Percentiles rank a stretch among this genome's conserved stretches.
These are phyloP conservation scores for Alviniconcha marisindica DNA, from an alignment of 1,140 invertebrate species.

Conservation along the genomic window DNA sequence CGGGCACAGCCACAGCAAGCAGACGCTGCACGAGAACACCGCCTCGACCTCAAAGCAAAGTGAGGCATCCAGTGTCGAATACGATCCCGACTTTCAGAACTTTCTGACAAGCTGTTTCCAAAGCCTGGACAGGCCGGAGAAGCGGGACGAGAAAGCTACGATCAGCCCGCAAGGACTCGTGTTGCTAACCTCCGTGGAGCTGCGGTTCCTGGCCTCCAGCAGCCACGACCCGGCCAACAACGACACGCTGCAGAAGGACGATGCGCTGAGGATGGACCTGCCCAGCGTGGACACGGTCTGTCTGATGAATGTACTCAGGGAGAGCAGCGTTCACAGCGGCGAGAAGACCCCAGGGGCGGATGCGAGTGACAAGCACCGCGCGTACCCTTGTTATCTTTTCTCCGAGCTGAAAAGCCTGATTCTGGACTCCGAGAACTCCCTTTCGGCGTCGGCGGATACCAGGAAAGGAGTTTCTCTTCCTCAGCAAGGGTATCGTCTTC, in stretches of 20 bases:
- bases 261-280: not conserved
- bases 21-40: not conserved
- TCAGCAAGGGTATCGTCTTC: not conserved
- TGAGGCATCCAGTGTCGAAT: not conserved
- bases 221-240: not conserved
- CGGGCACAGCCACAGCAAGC: not conserved
- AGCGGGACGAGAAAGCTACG: not conserved
- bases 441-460: not conserved
- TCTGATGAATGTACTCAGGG: conserved; percentile 4
- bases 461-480: not conserved
- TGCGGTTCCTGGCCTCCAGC: not conserved
- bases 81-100: not conserved
- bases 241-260: not conserved
- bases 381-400: not conserved
- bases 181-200: not conserved
- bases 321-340: not conserved
- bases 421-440: not conserved
- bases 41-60: not conserved
- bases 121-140: not conserved
- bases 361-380: not conserved
- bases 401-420: conserved; percentile 1
- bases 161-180: not conserved
- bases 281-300: not conserved
- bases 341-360: not conserved
- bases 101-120: conserved; percentile 8